Base-by-base conservation (phyloP, 2,888 invertebrate species). In the Microctonus brassicae region DNA sequence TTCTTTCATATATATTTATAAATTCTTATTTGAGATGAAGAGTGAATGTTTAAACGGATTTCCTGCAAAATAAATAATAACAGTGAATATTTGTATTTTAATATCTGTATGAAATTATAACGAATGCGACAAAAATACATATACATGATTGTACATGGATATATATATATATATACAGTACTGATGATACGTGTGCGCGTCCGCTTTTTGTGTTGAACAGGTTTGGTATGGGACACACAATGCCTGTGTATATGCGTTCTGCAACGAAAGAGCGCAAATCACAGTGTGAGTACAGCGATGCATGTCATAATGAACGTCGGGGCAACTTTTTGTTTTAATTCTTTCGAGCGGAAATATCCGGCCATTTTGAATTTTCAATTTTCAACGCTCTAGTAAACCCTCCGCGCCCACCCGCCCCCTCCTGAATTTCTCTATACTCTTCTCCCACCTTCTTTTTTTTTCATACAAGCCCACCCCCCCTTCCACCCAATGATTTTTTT, bases 311-410 rank as follows among this genome's bases (percentile, higher is more conserved):
- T 85, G 85, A 85, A 86, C 84, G 83, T 80, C 82, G 80, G 84
- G 82, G 83, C 81, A 78, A 83, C 86, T 87, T 87, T 87, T 87
- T 87, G 86, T 87, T 86, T 86, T 84, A 83, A 86, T 86, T 84
- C 86, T 85, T 83, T 86, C 84, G 85, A 86, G 84, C 87, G 85
- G 85, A 86, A 86, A 86, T 87, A 86, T 87, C 47, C 87, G 83
- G 86, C 87, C 87, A 87, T 87, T 87, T 87, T 87, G 87, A 87
- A 86, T 87, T 87, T 87, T 87, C 87, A 87, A 87, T 87, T 86
- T 86, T 87, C 87, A 87, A 87, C 87, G 87, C 87, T 87, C 87
- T 87, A 87, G 87, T 87, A 87, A 86, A 81, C 83, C 84, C 78
- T 82, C 78, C 79, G 79, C 82, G 78, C 78, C 79, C 79, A 68